phyloP scores from a whole-genome alignment of 2,797 vertebrate genomes.

The Scolopax rusticola region DNA sequence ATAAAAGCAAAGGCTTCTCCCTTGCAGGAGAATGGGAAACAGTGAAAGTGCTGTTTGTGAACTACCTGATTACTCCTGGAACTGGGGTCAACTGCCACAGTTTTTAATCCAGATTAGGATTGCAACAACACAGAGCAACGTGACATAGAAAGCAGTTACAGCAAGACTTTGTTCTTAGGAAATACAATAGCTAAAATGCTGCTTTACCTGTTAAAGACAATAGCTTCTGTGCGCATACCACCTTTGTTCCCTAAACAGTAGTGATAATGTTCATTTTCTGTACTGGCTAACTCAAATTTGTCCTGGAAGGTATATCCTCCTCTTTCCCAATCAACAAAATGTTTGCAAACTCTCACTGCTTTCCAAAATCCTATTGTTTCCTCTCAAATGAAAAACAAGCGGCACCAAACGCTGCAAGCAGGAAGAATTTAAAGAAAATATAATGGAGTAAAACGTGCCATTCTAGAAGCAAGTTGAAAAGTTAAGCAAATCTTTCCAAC shows the following conservation, averaged over 20 bases:
- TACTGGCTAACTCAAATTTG: neutral
- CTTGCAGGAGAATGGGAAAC: neutral
- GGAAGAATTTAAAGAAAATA: neutral
- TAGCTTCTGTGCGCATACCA: neutral
- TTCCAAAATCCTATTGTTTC: neutral
- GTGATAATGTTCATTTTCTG: neutral
- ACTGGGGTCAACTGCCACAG: rapidly evolving
- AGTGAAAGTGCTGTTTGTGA: neutral
- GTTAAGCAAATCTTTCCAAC: neutral
- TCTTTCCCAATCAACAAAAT: neutral
- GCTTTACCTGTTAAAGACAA: neutral
- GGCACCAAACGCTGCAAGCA: neutral
- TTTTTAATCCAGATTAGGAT: neutral
- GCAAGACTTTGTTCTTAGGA: neutral
- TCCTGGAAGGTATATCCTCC: neutral
- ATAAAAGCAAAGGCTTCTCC: neutral
- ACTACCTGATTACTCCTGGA: too few relatives aligned
- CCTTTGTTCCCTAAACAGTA: neutral
- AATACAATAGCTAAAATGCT: neutral
- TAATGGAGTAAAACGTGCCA: neutral
- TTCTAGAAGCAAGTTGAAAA: neutral
- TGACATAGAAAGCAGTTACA: neutral
- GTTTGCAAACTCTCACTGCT: neutral
- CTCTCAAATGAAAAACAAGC: neutral
- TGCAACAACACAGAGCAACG: neutral